Conservation (phyloP, 2,113 vertebrate genomes). For the Antennarius striatus region DNA sequence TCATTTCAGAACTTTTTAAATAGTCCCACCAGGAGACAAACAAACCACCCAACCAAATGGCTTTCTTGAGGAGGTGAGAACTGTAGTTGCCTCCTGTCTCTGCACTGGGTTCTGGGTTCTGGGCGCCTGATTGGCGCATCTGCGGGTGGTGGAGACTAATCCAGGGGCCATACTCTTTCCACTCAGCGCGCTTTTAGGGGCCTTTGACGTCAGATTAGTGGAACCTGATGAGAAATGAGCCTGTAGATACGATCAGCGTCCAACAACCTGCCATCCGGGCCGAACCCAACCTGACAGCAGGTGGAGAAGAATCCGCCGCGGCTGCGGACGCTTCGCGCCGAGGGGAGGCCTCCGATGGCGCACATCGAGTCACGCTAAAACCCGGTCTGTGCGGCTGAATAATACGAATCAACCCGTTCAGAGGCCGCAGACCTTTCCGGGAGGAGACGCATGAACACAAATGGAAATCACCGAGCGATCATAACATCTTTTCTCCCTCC, state of each 20-base stretch:
- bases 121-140: too few relatives aligned
- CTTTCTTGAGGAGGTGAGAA: too few relatives aligned
- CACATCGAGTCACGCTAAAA: background rate
- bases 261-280: background rate
- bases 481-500: slow-evolving; percentile 25
- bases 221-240: background rate
- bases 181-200: background rate
- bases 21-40: too few relatives aligned
- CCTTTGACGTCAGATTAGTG: background rate
- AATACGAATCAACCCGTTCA: slow-evolving; percentile 9
- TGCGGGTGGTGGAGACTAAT: too few relatives aligned
- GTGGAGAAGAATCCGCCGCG: slow-evolving; percentile 45
- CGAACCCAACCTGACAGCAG: slow-evolving; percentile 32
- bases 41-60: too few relatives aligned
- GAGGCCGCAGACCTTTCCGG: too few relatives aligned
- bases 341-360: slow-evolving; percentile 29
- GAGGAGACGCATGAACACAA: background rate
- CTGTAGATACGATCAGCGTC: slow-evolving; percentile 4
- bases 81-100: too few relatives aligned
- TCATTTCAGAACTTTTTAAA: too few relatives aligned
- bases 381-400: background rate
- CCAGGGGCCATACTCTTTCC: background rate
- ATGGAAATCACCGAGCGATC: slow-evolving; percentile 35
- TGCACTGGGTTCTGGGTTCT: too few relatives aligned
- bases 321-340: slow-evolving; percentile 26